A percentile compares a stretch with the other conserved stretches of the same genome.
Conservation (phyloP, 2,888 invertebrate species). For the Itoplectis maculator region DNA sequence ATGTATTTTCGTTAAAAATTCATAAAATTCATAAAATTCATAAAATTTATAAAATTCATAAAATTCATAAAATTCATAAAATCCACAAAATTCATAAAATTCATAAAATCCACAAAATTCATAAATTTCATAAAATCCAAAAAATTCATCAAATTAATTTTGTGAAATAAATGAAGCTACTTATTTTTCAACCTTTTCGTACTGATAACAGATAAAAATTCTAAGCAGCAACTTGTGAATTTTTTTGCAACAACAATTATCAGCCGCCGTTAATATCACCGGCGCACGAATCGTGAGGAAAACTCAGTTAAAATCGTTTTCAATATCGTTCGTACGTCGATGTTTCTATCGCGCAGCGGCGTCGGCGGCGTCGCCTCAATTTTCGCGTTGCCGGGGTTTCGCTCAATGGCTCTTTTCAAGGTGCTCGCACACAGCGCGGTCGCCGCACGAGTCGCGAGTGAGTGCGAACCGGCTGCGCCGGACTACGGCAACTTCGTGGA, state of each 20-base stretch:
- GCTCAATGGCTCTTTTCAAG: constrained; percentile 65
- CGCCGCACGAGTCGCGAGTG: constrained; percentile 23
- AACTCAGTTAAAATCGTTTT: constrained; percentile 14
- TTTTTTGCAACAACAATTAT: too few relatives aligned
- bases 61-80: too few relatives aligned
- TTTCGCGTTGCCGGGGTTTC: constrained; percentile 19
- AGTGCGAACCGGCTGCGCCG: constrained; percentile 69
- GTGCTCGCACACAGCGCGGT: constrained; percentile 20
- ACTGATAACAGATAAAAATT: not conserved
- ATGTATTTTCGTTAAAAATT: too few relatives aligned
- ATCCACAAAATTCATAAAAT: too few relatives aligned
- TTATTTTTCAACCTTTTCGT: not conserved
- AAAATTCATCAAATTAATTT: too few relatives aligned
- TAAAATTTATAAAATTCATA: too few relatives aligned
- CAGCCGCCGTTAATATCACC: too few relatives aligned
- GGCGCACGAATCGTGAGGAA: not conserved
- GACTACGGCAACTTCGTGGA: constrained; percentile 63
- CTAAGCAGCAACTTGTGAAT: not conserved
- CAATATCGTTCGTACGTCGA: not conserved
- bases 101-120: too few relatives aligned
- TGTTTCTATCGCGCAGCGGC: constrained; percentile 26
- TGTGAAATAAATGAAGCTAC: too few relatives aligned
- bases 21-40: too few relatives aligned
- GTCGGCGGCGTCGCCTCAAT: constrained; percentile 25
- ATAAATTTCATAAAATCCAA: too few relatives aligned